Base-by-base conservation (phyloP, 2,888 invertebrate species). In the Aquatica leii region DNA sequence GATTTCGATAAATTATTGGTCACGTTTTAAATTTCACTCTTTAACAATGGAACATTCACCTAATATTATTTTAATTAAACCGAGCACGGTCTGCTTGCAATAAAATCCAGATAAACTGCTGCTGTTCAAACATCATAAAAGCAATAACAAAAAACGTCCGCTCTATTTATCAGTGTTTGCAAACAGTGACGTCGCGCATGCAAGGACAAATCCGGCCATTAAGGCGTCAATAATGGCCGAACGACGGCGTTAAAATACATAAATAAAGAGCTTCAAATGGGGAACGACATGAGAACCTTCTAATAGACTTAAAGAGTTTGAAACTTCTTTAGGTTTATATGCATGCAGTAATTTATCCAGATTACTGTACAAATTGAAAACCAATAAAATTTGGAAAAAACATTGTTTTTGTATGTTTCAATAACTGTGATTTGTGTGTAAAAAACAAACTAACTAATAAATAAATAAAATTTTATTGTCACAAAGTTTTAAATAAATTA, bases 161-260 rank as follows among this genome's bases (percentile, higher is more conserved):
- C 73, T 74, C 78, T 78, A 80, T 80, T 79, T 80, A 80, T 80
- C 80, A 77, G 77, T 80, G 80, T 81, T 81, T 81, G 80, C 80
- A 81, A 81, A 81, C 80, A 80, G 77, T 70, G 73, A 78, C 78
- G 78, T 74, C 75, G 75, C 73, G 77, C 78, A 76, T 76, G 78
- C 77, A 77, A 75, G 77, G 78, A 80, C 79, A 81, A 81, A 80
- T 80, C 80, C 80, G 77, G 78, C 80, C 80, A 81, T 81, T 81
- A 80, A 79, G 80, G 81, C 80, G 78, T 80, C 79, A 78, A 80
- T 80, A 80, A 80, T 80, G 78, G 79, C 77, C 77, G 76, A 77
- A 79, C 78, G 79, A 78, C 80, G 79, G 77, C 80, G 80, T 73
- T 80, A 77, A 80, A 81, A 80, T 79, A 80, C 80, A 81, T 81